Base-by-base conservation (phyloP, 2,113 vertebrate species). In the Zeus faber region DNA sequence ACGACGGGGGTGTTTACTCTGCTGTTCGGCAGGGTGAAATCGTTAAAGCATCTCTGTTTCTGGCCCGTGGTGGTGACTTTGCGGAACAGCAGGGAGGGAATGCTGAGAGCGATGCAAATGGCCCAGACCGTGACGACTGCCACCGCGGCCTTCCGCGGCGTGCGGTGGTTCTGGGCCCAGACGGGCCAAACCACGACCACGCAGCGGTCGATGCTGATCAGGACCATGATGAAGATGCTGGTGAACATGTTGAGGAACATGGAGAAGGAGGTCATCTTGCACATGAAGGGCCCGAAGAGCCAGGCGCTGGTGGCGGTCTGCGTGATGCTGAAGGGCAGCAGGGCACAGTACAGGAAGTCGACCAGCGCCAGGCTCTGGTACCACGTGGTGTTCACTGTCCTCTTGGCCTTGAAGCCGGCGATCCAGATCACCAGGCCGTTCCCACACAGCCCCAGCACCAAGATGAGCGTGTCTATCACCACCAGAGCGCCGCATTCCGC, bases 231-330 rank as follows among this genome's bases (percentile, higher is more conserved):
- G 49, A 98, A 91, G 62, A 99, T 93, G 1, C 96, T 99, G 74
- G 94, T 94, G 87, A 94, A 97, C 94, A 99, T 96, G 85, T 99
- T 98, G 62, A 95, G 84, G 65, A 90, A 89, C 83, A 98, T 88
- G 3, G 92, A 70, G 2, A 89, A 92, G 24, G 86, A 86, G 54
- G 80, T 88, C 3, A 98, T 57, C 72, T 98, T 97, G 86, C 96
- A 99, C 93, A 96, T 84, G 71, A 83, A 87, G 0, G n/a, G 76
- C 6, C 96, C 96, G 0, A 99, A 97, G 10, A 90, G 53, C 96
- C 96, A 99, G 41, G 93, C 59, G 4, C 79, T 67, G 78, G 92
- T 90, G 39, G 74, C 91, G 0, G 66, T 84, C 39, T 91, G 81
- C 7, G 77, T 13, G 0, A 94, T 92, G 72, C 84, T 92, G 23